Base-by-base conservation (phyloP, 1,140 invertebrate species). In the Lordiphosa collinella region DNA sequence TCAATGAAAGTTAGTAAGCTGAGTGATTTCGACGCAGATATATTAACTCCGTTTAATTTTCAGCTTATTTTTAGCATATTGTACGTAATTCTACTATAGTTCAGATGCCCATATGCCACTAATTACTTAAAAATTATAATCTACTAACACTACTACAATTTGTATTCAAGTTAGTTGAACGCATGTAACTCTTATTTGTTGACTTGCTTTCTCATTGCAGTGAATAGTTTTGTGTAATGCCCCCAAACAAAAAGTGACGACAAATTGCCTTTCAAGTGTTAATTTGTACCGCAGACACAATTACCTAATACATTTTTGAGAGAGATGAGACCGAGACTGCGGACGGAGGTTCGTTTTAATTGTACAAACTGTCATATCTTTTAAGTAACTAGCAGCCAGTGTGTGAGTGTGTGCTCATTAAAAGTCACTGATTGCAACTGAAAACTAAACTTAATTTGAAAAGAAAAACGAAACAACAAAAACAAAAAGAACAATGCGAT, bases 231-330 rank as follows among this genome's bases (percentile, higher is more conserved):
- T 63, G 13, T 59, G 70, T 58, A 65, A 58, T 62, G 36, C 41
- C 53, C 31, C 18, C 29, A 61, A 62, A 29, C 50, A 41, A 82
- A 82, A 49, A 43, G 41, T 37, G 52, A 34, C 64, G 75, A 82
- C 76, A 78, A 82, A 84, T 82, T 84, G 76, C 52, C 62, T 84
- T 63, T 56, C 58, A 64, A 63, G 76, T 84, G 78, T 82, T 82
- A 82, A 82, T 82, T 82, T 78, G 76, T 84, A 78, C 72, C 76
- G 71, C 72, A 82, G 79, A 80, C 76, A 76, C 75, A 80, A 80
- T 80, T 80, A 80, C 75, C 71, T 80, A 80, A 80, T 76, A 80
- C 75, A 80, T 80, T 80, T 80, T 12, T 44, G 11, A 57, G 36
- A 55, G 61, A 47, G 56, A 69, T 59, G 56, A 43, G 47, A 43